These are phyloP conservation scores for Seira ritae DNA, from an alignment of 2,888 invertebrate species.

Conservation along the genomic window DNA sequence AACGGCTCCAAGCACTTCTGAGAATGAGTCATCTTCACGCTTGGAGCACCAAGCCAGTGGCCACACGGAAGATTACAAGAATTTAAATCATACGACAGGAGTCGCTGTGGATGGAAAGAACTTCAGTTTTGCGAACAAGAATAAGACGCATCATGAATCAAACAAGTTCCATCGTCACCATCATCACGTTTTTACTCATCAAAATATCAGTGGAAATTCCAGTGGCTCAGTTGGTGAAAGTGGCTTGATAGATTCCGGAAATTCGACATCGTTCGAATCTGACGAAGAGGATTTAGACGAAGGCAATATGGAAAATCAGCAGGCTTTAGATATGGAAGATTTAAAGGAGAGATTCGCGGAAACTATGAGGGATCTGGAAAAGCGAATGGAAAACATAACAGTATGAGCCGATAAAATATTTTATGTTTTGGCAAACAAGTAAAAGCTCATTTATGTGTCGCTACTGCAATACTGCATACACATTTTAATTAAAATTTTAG, in stretches of 20 bases:
- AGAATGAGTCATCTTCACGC: not conserved
- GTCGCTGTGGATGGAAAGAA: not conserved
- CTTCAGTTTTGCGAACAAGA: slow-evolving; percentile 32
- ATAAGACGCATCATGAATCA: slow-evolving; percentile 16
- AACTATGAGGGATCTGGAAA: slow-evolving; percentile 61
- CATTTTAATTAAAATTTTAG: slow-evolving; percentile 43
- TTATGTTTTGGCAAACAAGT: too few relatives aligned
- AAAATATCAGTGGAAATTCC: not conserved
- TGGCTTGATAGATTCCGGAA: slow-evolving; percentile 26
- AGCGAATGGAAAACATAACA: slow-evolving; percentile 64
- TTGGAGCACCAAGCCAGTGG: not conserved
- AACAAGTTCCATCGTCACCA: slow-evolving; percentile 19
- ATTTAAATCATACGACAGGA: not conserved
- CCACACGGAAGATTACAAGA: not conserved
- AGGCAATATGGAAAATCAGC: not conserved
- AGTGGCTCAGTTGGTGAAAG: not conserved
- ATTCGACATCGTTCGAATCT: slow-evolving; percentile 8
- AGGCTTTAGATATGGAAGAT: slow-evolving; percentile 30
- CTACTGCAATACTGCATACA: not conserved
- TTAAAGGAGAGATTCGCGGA: slow-evolving; percentile 60
- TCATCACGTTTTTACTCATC: not conserved
- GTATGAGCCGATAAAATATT: slow-evolving; percentile 44
- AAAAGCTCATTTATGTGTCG: too few relatives aligned
- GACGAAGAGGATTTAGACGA: slow-evolving; percentile 5
- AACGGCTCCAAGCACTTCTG: slow-evolving; percentile 36